Evolutionary conservation across 2,113 vertebrate genomes (phyloP).

Genomic region (Sylvilagus bachmani): DNA sequence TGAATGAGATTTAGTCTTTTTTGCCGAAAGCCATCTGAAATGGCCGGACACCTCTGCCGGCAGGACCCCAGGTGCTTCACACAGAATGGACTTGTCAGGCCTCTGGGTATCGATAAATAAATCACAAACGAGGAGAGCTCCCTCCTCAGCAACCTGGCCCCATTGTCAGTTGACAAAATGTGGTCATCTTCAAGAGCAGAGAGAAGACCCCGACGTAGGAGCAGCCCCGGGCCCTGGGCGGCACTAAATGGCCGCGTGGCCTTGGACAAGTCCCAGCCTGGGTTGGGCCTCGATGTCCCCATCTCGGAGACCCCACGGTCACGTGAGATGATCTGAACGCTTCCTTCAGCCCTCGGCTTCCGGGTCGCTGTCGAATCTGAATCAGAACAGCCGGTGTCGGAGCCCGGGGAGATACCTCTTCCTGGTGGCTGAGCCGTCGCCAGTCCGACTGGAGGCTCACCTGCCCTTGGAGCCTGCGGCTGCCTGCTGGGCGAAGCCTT

Average conservation of each 20-base stretch:
- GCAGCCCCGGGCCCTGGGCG: accelerated
- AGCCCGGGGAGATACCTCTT: constrained; percentile 72
- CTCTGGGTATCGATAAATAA: neutral
- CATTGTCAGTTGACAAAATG: neutral
- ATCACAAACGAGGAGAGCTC: neutral
- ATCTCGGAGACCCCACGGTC: accelerated
- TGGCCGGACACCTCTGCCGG: neutral
- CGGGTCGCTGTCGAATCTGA: neutral
- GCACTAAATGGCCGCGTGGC: too few relatives aligned
- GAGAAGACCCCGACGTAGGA: neutral
- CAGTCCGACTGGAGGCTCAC: constrained; percentile 79
- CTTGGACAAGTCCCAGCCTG: neutral
- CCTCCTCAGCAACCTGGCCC: neutral
- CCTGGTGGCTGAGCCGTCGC: constrained; percentile 76
- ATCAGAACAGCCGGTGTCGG: constrained; percentile 72
- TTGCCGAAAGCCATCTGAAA: neutral
- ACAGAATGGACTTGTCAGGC: neutral
- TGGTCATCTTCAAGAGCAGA: accelerated
- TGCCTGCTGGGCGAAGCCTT: constrained; percentile 86
- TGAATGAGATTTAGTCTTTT: neutral
- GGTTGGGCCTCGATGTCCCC: neutral
- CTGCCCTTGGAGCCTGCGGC: constrained; percentile 78
- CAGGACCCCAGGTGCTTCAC: neutral
- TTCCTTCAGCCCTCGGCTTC: neutral
- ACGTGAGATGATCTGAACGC: neutral